Conservation (phyloP, 2,797 vertebrate species). For the Platyrinchus mystaceus region DNA sequence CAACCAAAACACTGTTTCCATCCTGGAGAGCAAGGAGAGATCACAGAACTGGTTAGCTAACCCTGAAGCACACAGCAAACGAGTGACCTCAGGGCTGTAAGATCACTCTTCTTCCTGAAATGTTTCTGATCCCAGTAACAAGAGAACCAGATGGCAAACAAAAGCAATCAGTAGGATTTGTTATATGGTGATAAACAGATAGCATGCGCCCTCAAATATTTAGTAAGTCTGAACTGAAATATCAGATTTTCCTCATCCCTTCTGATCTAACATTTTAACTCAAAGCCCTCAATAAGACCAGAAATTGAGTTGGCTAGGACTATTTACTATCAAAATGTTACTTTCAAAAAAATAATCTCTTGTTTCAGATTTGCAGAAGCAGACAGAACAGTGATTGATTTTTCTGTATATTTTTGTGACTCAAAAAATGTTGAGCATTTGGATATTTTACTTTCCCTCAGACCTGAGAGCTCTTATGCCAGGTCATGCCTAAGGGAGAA, state of each 20-base stretch:
- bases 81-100: neutral
- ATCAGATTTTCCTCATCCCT: neutral
- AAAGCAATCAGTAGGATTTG: neutral
- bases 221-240: neutral
- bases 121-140: neutral
- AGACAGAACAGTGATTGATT: neutral
- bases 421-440: slow-evolving; percentile 14
- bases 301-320: neutral
- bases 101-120: neutral
- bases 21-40: neutral
- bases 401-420: neutral
- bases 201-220: neutral
- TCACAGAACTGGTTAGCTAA: accelerated
- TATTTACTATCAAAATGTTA: neutral
- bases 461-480: slow-evolving; percentile 15
- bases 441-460: slow-evolving; percentile 46
- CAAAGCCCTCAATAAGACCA: neutral
- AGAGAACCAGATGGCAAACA: neutral
- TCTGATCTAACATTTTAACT: neutral
- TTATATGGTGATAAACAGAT: neutral
- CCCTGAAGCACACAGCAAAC: neutral
- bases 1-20: neutral
- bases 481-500: neutral
- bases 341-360: neutral
- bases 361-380: neutral